Percentiles rank a stretch among this genome's conserved stretches.
Evolutionary conservation across 2,888 invertebrate species (phyloP).

Genomic region (Bimastos eiseni): DNA sequence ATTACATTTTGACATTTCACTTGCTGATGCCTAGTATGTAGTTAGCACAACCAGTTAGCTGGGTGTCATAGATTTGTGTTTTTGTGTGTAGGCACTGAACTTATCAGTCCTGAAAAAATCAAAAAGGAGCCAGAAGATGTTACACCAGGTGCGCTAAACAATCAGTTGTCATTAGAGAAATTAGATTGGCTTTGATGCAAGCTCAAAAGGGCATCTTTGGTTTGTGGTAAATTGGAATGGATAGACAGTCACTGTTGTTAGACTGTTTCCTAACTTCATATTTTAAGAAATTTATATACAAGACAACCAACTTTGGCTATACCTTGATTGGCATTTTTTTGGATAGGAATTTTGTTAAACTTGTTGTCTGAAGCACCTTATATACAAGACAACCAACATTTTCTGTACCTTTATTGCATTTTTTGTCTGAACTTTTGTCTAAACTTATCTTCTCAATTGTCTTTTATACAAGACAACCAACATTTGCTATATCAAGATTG

Average conservation of each 20-base stretch:
- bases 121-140: conserved; percentile 15
- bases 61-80: neutral
- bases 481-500: neutral
- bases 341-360: no score
- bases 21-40: no score
- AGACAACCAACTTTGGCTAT: neutral
- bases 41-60: neutral
- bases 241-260: neutral
- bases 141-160: neutral
- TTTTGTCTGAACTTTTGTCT: no score
- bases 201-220: neutral
- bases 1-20: no score
- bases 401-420: no score
- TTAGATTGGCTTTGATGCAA: neutral
- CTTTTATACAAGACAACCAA: neutral
- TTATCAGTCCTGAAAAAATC: conserved; percentile 20
- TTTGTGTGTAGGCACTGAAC: conserved; percentile 5
- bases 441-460: no score
- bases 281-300: neutral
- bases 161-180: no score
- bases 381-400: no score
- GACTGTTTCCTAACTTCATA: neutral
- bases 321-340: neutral
- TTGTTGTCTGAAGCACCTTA: no score
- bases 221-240: neutral